phyloP scores from a whole-genome alignment of 2,113 vertebrate species.

The Pagrus major region DNA sequence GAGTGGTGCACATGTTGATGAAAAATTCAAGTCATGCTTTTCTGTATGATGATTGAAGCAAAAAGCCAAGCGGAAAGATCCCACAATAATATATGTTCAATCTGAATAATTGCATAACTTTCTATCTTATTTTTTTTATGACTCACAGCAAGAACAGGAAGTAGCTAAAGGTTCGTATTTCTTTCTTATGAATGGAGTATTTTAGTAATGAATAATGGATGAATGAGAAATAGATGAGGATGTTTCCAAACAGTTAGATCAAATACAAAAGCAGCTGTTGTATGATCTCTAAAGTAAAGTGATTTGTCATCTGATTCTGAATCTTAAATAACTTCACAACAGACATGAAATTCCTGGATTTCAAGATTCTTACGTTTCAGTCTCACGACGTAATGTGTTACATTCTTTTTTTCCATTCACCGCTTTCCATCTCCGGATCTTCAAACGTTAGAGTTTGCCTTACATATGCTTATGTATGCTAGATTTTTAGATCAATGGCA shows the following conservation, averaged over 20 bases:
- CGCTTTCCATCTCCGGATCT: conserved; percentile 36
- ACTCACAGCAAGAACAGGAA: neutral
- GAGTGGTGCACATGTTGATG: neutral
- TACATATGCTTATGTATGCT: conserved; percentile 54
- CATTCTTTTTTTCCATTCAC: conserved; percentile 15
- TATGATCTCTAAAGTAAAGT: neutral
- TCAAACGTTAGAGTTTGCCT: conserved; percentile 50
- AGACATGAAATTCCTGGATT: neutral
- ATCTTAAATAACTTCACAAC: no score
- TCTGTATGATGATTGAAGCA: conserved; percentile 1
- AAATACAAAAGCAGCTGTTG: conserved; percentile 10
- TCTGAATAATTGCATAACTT: neutral
- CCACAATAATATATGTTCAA: neutral
- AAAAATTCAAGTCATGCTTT: conserved; percentile 4
- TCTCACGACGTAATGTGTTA: neutral
- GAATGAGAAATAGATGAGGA: conserved; percentile 3
- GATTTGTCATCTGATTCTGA: neutral
- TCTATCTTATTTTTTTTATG: no score
- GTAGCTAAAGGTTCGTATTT: conserved; percentile 4
- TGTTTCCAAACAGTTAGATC: conserved; percentile 1
- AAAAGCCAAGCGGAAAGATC: conserved; percentile 2
- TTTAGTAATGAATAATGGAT: conserved; percentile 30
- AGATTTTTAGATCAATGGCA: conserved; percentile 63
- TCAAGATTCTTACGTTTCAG: conserved; percentile 3
- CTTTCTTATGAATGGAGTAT: neutral